A percentile compares a stretch with the other conserved stretches of the same genome.
Evolutionary conservation across 1,140 invertebrate genomes (phyloP).

Genomic region (Sinella curviseta): DNA sequence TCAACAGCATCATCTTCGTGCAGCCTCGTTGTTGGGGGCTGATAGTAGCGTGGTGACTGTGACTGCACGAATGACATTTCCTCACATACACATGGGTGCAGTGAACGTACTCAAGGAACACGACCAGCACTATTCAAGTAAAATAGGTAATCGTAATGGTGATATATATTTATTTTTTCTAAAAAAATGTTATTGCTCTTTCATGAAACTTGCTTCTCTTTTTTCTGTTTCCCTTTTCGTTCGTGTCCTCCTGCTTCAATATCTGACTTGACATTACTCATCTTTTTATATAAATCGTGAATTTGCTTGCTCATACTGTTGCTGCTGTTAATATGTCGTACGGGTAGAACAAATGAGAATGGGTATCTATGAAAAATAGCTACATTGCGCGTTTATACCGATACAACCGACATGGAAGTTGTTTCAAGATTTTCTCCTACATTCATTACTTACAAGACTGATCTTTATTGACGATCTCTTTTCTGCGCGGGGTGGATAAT

Average conservation of each 20-base stretch:
- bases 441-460: neutral
- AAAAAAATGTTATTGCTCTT: constrained; percentile 19
- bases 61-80: constrained; percentile 12
- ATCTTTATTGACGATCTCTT: constrained; percentile 15
- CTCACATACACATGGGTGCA: neutral
- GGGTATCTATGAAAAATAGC: neutral
- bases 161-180: neutral
- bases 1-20: neutral
- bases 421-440: neutral
- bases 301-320: neutral
- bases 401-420: neutral
- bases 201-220: neutral
- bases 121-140: neutral
- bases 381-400: neutral
- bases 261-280: constrained; percentile 15
- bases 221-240: neutral
- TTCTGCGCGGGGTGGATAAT: neutral
- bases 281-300: neutral
- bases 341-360: neutral
- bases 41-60: constrained; percentile 1
- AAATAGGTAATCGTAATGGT: constrained; percentile 15
- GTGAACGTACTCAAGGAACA: neutral
- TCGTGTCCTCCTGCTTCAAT: neutral
- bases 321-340: neutral
- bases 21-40: neutral